Percentiles rank a stretch among this genome's conserved stretches.
Conservation (phyloP, 2,888 invertebrate species). For the Tillus elongatus region DNA sequence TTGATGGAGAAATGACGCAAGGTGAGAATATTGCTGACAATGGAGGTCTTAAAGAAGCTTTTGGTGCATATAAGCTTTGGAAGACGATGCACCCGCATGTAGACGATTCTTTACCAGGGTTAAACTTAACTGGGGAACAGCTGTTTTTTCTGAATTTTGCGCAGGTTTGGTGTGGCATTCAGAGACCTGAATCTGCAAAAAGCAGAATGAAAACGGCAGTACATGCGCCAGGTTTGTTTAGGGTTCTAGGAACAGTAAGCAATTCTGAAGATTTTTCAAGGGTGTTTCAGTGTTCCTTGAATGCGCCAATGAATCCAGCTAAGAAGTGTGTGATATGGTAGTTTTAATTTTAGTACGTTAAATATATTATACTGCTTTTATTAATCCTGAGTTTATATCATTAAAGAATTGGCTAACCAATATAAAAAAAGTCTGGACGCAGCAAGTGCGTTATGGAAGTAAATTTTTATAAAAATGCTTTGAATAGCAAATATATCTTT, state of each 20-base stretch:
- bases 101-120: slow-evolving; percentile 58
- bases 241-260: slow-evolving; percentile 70
- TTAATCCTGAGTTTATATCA: too few relatives aligned
- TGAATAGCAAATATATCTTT: too few relatives aligned
- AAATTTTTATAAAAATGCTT: too few relatives aligned
- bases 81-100: slow-evolving; percentile 51
- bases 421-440: too few relatives aligned
- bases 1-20: slow-evolving; percentile 70
- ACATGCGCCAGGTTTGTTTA: slow-evolving; percentile 73
- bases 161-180: slow-evolving; percentile 73
- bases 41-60: slow-evolving; percentile 89
- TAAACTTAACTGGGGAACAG: slow-evolving; percentile 69
- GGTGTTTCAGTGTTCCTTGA: slow-evolving; percentile 60
- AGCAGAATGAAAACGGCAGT: slow-evolving; percentile 75
- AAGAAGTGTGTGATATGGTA: slow-evolving; percentile 74
- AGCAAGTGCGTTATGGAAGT: too few relatives aligned
- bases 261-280: slow-evolving; percentile 69
- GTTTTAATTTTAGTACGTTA: too few relatives aligned
- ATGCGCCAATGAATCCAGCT: slow-evolving; percentile 71
- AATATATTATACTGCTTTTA: too few relatives aligned
- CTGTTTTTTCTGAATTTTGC: slow-evolving; percentile 88
- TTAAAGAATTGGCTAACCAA: too few relatives aligned
- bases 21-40: slow-evolving; percentile 96
- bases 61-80: slow-evolving; percentile 73
- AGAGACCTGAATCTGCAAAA: slow-evolving; percentile 70